phyloP scores from a whole-genome alignment of 35 echinoderm and acorn worm genomes.

The Heliocidaris erythrogramma region DNA sequence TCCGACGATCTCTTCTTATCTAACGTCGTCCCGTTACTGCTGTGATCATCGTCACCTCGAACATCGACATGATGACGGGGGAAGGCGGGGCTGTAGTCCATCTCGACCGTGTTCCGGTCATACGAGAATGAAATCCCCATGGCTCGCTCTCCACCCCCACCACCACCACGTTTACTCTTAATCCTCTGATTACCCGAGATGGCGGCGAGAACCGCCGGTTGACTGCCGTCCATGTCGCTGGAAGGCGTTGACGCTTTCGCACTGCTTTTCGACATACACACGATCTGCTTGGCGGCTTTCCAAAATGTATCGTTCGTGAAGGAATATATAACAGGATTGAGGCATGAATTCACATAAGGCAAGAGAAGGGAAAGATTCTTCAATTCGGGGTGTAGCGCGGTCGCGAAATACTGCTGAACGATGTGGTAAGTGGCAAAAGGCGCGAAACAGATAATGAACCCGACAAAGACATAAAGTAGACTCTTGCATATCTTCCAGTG shows the following conservation, averaged over 20 bases:
- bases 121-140: constrained; percentile 14
- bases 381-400: constrained; percentile 32
- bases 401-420: constrained; percentile 34
- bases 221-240: not conserved
- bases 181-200: not conserved
- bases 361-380: constrained; percentile 63
- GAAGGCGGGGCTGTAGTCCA: not conserved
- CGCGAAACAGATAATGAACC: constrained; percentile 59
- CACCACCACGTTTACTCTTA: not conserved
- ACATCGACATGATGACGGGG: not conserved
- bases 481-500: constrained; percentile 78
- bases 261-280: not conserved
- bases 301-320: constrained; percentile 59
- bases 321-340: constrained; percentile 66
- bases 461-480: constrained; percentile 69
- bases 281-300: constrained; percentile 27
- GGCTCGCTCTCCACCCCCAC: not conserved
- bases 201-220: not conserved
- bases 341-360: constrained; percentile 68
- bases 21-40: not conserved
- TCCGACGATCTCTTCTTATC: not conserved
- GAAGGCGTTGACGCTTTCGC: not conserved
- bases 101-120: not conserved
- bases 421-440: constrained; percentile 74
- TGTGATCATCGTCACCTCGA: not conserved